phyloP scores from a whole-genome alignment of 2,797 vertebrate species.

The Helarctos malayanus region DNA sequence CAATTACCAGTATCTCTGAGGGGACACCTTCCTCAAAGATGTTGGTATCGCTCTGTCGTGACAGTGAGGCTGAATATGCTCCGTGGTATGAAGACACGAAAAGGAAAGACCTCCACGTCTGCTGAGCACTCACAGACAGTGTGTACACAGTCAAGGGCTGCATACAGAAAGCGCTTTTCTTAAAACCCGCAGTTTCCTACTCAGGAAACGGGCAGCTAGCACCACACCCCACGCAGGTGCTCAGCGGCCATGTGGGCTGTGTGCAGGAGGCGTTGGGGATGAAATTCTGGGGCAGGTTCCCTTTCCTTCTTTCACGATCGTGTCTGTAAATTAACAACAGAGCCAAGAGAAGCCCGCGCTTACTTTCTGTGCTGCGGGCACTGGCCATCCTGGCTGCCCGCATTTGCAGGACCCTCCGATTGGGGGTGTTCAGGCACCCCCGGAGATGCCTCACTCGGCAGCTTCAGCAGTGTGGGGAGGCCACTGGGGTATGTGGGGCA shows the following conservation, averaged over 20 bases:
- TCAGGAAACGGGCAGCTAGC: background rate
- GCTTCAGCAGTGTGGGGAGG: background rate
- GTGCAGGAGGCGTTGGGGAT: background rate
- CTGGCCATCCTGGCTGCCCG: background rate
- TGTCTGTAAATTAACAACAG: background rate
- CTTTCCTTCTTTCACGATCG: background rate
- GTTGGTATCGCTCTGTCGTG: accelerated
- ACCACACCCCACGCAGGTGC: background rate
- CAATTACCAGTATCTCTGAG: background rate
- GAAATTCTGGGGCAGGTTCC: background rate
- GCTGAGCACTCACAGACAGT: accelerated
- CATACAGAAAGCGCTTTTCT: accelerated
- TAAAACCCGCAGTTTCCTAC: background rate
- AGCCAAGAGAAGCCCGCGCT: too few species aligned
- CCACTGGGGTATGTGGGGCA: background rate
- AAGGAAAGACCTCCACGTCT: background rate
- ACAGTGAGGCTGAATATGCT: accelerated
- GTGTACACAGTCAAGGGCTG: background rate
- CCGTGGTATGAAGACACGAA: background rate
- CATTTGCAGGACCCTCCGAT: background rate
- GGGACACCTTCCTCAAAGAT: background rate
- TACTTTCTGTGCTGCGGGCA: background rate
- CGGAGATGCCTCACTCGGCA: accelerated
- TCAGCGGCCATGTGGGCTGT: accelerated
- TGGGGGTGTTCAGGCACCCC: background rate